Evolutionary conservation across 2,888 invertebrate species (phyloP).

Genomic region (Geophilus truncorum): DNA sequence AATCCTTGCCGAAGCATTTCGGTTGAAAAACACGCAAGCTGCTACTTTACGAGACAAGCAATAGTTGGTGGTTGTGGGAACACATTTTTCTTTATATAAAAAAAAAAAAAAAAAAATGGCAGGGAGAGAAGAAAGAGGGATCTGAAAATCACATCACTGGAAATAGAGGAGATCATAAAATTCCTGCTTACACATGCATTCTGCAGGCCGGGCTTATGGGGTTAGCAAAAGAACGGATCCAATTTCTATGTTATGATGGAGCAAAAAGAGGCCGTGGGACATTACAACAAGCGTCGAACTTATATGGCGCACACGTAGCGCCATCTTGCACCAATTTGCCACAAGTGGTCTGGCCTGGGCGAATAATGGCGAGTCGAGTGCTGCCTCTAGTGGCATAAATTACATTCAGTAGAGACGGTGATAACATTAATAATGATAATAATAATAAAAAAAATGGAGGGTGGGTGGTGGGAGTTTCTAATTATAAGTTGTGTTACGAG

Average conservation of each 20-base stretch:
- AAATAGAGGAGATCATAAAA: conserved; percentile 4
- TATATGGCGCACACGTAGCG: background rate
- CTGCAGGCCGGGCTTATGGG: background rate
- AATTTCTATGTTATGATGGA: background rate
- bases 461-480: too few species aligned
- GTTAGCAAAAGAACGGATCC: conserved; percentile 3
- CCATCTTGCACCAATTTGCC: background rate
- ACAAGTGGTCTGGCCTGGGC: background rate
- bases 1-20: background rate
- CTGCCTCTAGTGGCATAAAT: background rate
- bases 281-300: background rate
- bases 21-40: background rate
- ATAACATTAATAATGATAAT: background rate
- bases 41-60: background rate
- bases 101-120: background rate
- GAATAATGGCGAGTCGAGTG: background rate
- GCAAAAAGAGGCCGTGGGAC: background rate
- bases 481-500: background rate
- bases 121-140: background rate
- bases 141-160: background rate
- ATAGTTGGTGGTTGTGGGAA: background rate
- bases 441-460: background rate
- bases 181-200: conserved; percentile 10
- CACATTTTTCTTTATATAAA: background rate
- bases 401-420: background rate